phyloP scores from a whole-genome alignment of 2,113 vertebrate genomes.

The Saccopteryx leptura region DNA sequence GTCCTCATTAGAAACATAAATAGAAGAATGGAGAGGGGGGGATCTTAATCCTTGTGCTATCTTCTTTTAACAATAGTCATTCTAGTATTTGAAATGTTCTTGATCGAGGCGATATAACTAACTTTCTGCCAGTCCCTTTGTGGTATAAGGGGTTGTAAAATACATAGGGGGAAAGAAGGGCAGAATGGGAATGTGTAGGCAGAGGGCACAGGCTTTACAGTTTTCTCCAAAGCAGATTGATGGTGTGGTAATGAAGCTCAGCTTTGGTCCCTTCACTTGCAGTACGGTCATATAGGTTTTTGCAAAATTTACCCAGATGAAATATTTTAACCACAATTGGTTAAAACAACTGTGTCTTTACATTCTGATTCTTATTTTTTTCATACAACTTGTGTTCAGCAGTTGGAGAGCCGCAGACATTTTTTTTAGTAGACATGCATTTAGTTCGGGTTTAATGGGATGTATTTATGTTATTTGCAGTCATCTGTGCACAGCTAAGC shows the following conservation, averaged over 20 bases:
- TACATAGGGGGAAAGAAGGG: background rate
- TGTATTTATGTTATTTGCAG: conserved; percentile 4
- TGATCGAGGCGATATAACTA: background rate
- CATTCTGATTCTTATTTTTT: background rate
- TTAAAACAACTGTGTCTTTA: conserved; percentile 33
- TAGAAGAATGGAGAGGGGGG: background rate
- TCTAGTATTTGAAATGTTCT: background rate
- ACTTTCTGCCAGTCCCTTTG: background rate
- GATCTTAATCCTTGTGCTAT: background rate
- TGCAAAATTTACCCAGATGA: background rate
- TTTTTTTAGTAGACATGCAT: conserved; percentile 38
- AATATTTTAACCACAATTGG: background rate
- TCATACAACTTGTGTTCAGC: background rate
- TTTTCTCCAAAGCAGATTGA: background rate
- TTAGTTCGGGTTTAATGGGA: background rate
- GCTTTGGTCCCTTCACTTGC: background rate
- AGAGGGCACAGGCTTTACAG: background rate
- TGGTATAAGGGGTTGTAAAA: background rate
- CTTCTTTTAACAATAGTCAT: conserved; percentile 35
- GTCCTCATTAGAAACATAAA: background rate
- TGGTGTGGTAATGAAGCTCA: background rate
- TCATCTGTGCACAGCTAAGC: background rate
- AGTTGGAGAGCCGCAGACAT: background rate
- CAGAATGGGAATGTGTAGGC: background rate
- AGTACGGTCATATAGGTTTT: background rate